These are phyloP conservation scores for Grapholita molesta DNA, from an alignment of 1,140 invertebrate genomes.

Conservation along the genomic window DNA sequence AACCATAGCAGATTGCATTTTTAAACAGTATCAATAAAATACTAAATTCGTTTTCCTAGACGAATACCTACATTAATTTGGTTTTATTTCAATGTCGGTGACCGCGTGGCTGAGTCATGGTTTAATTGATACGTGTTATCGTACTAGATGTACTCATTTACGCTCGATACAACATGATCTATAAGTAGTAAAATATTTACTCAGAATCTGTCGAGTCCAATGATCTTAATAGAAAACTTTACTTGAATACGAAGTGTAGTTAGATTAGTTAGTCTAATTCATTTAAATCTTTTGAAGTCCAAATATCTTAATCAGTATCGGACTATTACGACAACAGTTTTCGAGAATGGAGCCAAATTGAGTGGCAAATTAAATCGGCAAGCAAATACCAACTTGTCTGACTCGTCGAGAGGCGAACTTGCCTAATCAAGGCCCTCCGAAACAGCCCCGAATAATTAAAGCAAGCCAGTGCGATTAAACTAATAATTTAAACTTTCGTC, in stretches of 20 bases:
- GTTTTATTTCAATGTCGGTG: neutral
- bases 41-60: neutral
- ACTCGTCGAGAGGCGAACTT: constrained; percentile 27
- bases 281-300: too few relatives aligned
- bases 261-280: too few relatives aligned
- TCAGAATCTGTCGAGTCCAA: too few relatives aligned
- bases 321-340: constrained; percentile 11
- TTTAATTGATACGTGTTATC: neutral
- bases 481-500: constrained; percentile 76
- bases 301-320: neutral
- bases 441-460: constrained; percentile 57
- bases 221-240: too few relatives aligned
- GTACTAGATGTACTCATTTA: neutral
- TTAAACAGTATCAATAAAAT: neutral
- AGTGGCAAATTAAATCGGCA: constrained; percentile 45
- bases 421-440: constrained; percentile 34
- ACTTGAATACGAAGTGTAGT: too few relatives aligned
- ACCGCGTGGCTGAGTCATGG: neutral
- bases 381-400: constrained; percentile 33
- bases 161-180: neutral
- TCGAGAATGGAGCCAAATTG: constrained; percentile 31
- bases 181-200: too few relatives aligned
- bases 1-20: neutral
- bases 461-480: constrained; percentile 66
- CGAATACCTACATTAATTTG: neutral